Evolutionary conservation across 2,888 invertebrate species (phyloP).

Genomic region (Drosophila paucipuncta): DNA sequence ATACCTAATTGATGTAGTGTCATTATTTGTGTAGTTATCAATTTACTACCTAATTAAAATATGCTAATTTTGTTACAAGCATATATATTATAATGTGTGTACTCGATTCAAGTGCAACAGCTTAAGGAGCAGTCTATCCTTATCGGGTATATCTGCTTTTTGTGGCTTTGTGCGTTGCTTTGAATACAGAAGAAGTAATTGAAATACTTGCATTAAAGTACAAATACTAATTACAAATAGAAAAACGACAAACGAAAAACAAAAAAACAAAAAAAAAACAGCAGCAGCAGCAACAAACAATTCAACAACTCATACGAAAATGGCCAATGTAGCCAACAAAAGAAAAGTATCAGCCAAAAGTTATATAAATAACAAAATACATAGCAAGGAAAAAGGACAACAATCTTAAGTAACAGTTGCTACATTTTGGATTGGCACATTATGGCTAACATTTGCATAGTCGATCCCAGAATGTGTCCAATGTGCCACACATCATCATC

Average conservation of each 20-base stretch:
- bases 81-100: constrained; percentile 35
- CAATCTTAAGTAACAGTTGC: constrained; percentile 64
- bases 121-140: constrained; percentile 28
- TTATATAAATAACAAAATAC: constrained; percentile 45
- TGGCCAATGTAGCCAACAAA: constrained; percentile 41
- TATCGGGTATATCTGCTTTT: constrained; percentile 10
- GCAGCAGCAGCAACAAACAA: constrained; percentile 27
- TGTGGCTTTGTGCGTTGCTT: constrained; percentile 53
- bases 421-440: constrained; percentile 61
- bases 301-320: constrained; percentile 37
- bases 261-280: constrained; percentile 26
- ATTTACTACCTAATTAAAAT: constrained; percentile 36
- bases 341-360: constrained; percentile 73
- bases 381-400: constrained; percentile 24
- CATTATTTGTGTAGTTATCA: constrained; percentile 49
- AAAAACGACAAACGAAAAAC: constrained; percentile 29
- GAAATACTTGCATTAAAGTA: constrained; percentile 83
- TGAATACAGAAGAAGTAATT: constrained; percentile 35
- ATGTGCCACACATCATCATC: constrained; percentile 31
- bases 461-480: constrained; percentile 29
- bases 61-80: constrained; percentile 46
- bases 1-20: constrained; percentile 47
- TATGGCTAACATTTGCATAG: constrained; percentile 33
- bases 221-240: constrained; percentile 76
- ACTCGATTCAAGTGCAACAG: constrained; percentile 36